These are phyloP conservation scores for Phaethon lepturus DNA, from an alignment of 2,113 vertebrate species.

Conservation along the genomic window DNA sequence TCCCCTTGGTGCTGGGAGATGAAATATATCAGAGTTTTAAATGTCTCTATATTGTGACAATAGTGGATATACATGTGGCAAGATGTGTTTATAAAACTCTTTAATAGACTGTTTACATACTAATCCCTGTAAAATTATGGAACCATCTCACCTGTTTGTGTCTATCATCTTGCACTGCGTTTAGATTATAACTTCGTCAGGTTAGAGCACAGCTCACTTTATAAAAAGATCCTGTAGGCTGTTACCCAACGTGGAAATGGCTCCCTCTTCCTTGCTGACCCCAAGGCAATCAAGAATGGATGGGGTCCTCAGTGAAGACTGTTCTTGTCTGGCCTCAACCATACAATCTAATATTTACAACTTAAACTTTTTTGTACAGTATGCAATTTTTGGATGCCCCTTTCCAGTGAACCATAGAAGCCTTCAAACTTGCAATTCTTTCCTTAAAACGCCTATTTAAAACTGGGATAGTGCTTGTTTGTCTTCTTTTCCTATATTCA, in stretches of 20 bases:
- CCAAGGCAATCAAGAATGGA: neutral
- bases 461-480: neutral
- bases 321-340: neutral
- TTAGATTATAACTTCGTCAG: neutral
- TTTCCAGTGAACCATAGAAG: neutral
- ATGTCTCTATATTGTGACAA: neutral
- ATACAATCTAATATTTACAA: neutral
- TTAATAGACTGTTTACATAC: neutral
- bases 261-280: too few species aligned
- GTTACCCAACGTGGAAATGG: neutral
- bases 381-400: neutral
- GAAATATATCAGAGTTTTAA: neutral
- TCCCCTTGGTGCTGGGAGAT: neutral
- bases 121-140: neutral
- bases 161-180: neutral
- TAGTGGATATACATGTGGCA: neutral
- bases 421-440: neutral
- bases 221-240: neutral
- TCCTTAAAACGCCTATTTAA: neutral
- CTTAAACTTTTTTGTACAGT: neutral
- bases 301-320: neutral
- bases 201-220: neutral
- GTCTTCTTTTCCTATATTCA: neutral
- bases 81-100: neutral
- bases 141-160: neutral